phyloP scores from a whole-genome alignment of 1,140 invertebrate species.

The Platyscapa corneri region DNA sequence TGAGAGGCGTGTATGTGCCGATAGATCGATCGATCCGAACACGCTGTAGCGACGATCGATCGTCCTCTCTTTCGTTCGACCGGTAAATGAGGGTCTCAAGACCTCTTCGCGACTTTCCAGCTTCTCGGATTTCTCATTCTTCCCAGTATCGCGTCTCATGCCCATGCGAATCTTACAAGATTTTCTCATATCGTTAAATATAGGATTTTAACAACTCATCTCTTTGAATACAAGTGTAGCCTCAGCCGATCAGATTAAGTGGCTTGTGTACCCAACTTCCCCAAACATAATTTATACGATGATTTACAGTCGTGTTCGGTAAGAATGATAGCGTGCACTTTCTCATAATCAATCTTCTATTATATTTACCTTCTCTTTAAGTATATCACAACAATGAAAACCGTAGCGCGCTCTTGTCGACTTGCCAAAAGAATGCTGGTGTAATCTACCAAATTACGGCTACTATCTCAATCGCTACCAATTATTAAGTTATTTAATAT shows the following conservation, averaged over 20 bases:
- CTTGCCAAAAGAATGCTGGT: neutral
- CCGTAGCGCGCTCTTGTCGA: neutral
- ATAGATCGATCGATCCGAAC: conserved; percentile 43
- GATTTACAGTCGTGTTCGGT: neutral
- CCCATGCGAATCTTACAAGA: neutral
- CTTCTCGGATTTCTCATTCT: conserved; percentile 48
- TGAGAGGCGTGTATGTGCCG: conserved; percentile 46
- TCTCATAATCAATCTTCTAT: neutral
- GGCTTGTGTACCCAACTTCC: conserved; percentile 10
- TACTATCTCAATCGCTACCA: neutral
- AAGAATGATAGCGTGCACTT: neutral
- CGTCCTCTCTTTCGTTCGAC: conserved; percentile 50
- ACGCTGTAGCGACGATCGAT: conserved; percentile 57
- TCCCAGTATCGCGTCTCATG: neutral
- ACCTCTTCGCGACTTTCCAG: conserved; percentile 32
- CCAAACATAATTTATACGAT: conserved; percentile 35
- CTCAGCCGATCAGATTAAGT: conserved; percentile 22
- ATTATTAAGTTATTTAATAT: neutral
- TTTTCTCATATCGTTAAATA: conserved; percentile 36
- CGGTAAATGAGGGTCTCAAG: conserved; percentile 36
- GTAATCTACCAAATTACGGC: neutral
- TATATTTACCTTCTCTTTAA: neutral
- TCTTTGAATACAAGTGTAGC: conserved; percentile 29
- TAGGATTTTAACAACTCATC: conserved; percentile 41
- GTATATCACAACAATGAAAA: neutral